Base-by-base conservation (phyloP, 2,888 invertebrate species). In the Globia sparganii region DNA sequence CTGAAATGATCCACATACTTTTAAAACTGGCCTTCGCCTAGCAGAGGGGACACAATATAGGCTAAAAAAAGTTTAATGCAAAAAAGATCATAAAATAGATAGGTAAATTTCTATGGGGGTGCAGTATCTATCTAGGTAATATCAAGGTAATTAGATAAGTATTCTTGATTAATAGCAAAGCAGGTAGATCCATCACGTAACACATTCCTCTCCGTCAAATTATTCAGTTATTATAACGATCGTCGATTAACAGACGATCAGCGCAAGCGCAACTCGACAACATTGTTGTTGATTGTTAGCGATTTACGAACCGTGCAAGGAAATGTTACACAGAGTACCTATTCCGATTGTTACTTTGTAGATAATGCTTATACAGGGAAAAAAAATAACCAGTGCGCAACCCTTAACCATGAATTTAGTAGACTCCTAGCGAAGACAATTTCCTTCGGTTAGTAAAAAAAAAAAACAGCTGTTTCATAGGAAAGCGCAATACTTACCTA, bases 301-400 rank as follows among this genome's bases (percentile, higher is more conserved):
- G 87, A 90, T 93, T 93, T 91, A 93, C 91, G 92, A 90, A 93
- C 92, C 94, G 93, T 94, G 92, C 91, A 91, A 79, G 89, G 90
- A 92, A 90, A 89, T 90, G 91, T 92, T 91, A 91, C 90, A 89
- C 88, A 80, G 83, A 86, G 86, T 89, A n/a, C n/a, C n/a, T n/a
- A 79, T 75, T 79, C 73, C 65, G 89, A 90, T 92, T 90, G 87
- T 90, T 86, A 89, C 90, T 90, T 87, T 87, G 73, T 83, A 82
- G 71, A 61, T 61, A 68, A 71, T 74, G 28, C 28, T 76, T 37
- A n/a, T 11, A 56, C n/a, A 56, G n/a, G 53, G 11, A 56, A n/a
- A 25, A 49, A n/a, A 56, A n/a, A 40, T 15, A 4, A 11, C 4
- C n/a, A 25, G 53, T 56, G 0, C 4, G n/a, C n/a, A n/a, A 56